phyloP scores from a whole-genome alignment of 2,113 vertebrate species.

The Bambusicola thoracicus region DNA sequence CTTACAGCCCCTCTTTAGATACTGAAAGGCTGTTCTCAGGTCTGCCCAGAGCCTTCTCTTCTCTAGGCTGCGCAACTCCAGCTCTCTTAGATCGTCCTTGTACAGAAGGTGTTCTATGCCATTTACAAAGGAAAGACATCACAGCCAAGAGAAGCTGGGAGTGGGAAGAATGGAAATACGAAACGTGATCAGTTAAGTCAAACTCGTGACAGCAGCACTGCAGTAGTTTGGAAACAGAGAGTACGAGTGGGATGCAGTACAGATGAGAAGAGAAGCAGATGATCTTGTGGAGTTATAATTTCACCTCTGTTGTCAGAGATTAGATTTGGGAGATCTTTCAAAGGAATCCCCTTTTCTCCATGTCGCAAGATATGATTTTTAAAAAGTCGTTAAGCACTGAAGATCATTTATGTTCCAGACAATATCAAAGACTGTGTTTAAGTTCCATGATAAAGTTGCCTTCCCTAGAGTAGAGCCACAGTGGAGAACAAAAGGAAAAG shows the following conservation, averaged over 20 bases:
- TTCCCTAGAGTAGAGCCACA: not conserved
- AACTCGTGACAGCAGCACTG: not conserved
- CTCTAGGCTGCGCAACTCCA: no score
- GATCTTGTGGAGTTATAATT: not conserved
- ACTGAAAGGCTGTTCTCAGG: no score
- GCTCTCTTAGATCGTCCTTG: no score
- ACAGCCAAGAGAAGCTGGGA: not conserved
- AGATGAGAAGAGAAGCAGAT: not conserved
- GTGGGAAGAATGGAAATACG: not conserved
- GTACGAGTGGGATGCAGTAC: not conserved
- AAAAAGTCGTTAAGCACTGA: not conserved
- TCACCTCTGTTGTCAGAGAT: not conserved
- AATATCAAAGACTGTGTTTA: fast-evolving
- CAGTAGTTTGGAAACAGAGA: not conserved
- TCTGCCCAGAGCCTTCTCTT: no score
- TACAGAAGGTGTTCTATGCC: no score
- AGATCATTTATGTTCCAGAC: not conserved
- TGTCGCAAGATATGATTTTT: not conserved
- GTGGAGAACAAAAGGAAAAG: not conserved
- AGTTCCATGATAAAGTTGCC: not conserved
- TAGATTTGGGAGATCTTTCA: not conserved
- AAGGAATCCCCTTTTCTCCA: not conserved
- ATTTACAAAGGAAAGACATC: not conserved
- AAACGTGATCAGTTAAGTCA: not conserved
- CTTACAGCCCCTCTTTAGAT: no score